Conservation (phyloP, 2,888 invertebrate genomes). For the Clusia tigrina region DNA sequence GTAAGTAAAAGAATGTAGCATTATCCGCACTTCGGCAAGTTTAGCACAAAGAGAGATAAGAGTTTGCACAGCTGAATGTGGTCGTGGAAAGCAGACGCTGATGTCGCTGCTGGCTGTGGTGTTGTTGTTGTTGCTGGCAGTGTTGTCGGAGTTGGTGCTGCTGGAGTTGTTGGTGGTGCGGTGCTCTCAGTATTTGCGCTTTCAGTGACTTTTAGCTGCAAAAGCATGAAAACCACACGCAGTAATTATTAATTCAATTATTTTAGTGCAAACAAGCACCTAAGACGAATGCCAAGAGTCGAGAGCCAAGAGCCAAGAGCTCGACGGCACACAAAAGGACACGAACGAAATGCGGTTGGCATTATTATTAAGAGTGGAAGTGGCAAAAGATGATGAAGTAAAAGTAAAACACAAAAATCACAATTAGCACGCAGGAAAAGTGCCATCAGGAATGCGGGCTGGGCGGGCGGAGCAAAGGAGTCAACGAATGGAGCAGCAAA, state of each 20-base stretch:
- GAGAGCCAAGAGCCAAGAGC: constrained; percentile 35
- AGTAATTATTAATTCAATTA: constrained; percentile 63
- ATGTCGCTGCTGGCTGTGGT: too few relatives aligned
- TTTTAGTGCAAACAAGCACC: constrained; percentile 58
- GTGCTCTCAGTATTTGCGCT: too few relatives aligned
- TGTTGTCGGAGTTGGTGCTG: too few relatives aligned
- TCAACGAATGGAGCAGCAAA: constrained; percentile 33
- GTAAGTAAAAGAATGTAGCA: constrained; percentile 52
- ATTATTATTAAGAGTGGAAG: background rate
- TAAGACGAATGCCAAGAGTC: constrained; percentile 21
- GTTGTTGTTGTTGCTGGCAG: too few relatives aligned
- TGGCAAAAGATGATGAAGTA: constrained; percentile 26
- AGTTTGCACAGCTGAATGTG: constrained; percentile 49
- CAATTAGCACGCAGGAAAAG: constrained; percentile 42
- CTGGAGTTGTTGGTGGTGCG: too few relatives aligned
- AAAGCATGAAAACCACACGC: constrained; percentile 62
- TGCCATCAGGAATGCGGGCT: constrained; percentile 9
- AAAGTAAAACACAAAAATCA: constrained; percentile 43
- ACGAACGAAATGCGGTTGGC: background rate
- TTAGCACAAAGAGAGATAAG: constrained; percentile 43
- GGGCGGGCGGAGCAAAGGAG: background rate
- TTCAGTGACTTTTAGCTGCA: constrained; percentile 49
- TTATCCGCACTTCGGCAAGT: constrained; percentile 26
- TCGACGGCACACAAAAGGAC: constrained; percentile 30
- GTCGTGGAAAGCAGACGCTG: too few relatives aligned